A percentile compares a stretch with the other conserved stretches of the same genome.
phyloP scores from a whole-genome alignment of 2,113 vertebrate species.

The Coptodon rendalli region DNA sequence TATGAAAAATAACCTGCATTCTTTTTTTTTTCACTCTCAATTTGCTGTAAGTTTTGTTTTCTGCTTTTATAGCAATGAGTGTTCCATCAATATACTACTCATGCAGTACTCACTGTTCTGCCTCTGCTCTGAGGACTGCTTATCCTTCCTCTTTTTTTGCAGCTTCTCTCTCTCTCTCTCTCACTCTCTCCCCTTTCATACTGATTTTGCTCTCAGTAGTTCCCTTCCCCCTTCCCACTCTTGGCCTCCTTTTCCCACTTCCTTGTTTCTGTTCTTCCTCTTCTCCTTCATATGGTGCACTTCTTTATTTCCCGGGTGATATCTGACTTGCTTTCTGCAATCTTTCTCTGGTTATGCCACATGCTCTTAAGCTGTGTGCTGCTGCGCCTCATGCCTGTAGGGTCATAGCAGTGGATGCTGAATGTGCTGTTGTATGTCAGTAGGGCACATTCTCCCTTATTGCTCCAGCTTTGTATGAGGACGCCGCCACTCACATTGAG shows the following conservation, averaged over 20 bases:
- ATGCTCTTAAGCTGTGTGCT: constrained; percentile 7
- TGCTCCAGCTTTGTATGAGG: constrained; percentile 35
- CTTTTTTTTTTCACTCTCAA: neutral
- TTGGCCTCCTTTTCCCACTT: constrained; percentile 40
- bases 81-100: neutral
- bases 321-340: neutral
- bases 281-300: constrained; percentile 1
- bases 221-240: constrained; percentile 24
- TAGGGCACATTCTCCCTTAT: constrained; percentile 48
- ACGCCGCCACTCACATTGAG: constrained; percentile 47
- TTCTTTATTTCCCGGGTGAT: neutral
- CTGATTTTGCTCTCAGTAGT: constrained; percentile 3
- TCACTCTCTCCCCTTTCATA: neutral
- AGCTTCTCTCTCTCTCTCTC: neutral
- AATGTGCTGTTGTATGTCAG: constrained; percentile 65
- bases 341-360: neutral
- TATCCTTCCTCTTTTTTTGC: neutral
- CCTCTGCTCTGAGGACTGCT: neutral
- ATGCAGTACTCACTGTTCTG: neutral
- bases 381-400: constrained; percentile 40
- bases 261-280: neutral
- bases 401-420: constrained; percentile 27
- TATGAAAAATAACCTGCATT: neutral
- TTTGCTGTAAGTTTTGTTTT: neutral
- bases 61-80: neutral